A percentile compares a stretch with the other conserved stretches of the same genome.
phyloP scores from a whole-genome alignment of 2,888 invertebrate genomes.

The Parasteatoda lunata region DNA sequence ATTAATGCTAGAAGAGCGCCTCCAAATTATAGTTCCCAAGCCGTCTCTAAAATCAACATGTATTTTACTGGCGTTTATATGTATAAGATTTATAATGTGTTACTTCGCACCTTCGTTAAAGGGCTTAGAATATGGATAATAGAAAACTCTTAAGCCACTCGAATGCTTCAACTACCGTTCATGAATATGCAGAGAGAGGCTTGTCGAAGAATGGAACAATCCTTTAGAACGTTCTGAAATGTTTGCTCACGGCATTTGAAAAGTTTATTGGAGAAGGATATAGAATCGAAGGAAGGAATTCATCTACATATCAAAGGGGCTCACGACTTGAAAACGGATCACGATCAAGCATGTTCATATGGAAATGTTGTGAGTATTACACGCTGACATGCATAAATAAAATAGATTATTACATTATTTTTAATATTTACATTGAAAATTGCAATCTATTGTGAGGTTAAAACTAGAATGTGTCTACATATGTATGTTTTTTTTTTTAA shows the following conservation, averaged over 20 bases:
- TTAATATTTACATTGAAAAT: too few species aligned
- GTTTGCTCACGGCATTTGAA: neutral
- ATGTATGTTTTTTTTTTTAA: too few species aligned
- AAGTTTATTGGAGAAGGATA: neutral
- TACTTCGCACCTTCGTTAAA: neutral
- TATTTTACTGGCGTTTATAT: neutral
- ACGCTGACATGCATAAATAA: too few species aligned
- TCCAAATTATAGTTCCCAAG: neutral
- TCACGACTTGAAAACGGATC: neutral
- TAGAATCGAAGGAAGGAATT: too few species aligned
- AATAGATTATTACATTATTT: too few species aligned
- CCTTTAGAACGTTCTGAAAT: neutral
- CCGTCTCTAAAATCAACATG: neutral
- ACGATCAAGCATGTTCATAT: neutral
- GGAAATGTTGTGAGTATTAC: too few species aligned
- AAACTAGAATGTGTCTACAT: too few species aligned
- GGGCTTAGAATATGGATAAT: neutral
- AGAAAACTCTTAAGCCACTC: conserved; percentile 8
- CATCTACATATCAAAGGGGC: neutral
- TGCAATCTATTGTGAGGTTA: too few species aligned
- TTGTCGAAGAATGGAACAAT: neutral
- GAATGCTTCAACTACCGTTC: neutral
- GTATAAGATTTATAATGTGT: neutral
- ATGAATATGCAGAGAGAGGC: conserved; percentile 19
- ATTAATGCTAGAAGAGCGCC: conserved; percentile 8